Base-by-base conservation (phyloP, 2,888 invertebrate species). In the Zele albiditarsus region DNA sequence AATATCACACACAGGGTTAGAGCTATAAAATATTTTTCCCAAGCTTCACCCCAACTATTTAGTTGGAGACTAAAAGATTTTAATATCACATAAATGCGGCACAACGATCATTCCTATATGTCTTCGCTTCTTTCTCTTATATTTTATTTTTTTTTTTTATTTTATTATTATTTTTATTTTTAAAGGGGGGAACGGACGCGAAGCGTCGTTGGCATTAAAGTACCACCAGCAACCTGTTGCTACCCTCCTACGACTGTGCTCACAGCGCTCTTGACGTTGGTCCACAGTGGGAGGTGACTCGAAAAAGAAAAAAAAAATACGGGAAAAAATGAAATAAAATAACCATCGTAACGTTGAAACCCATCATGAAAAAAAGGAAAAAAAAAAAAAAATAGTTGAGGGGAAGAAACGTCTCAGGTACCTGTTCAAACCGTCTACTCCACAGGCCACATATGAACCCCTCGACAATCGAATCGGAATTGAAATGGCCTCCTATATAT, bases 171-270 rank as follows among this genome's bases (percentile, higher is more conserved):
- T 63, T 5, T 20, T 20, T 63, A 33, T 23, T 25, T 5, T 27
- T 25, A 28, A 27, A 23, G 31, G 63, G 31, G 12, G 28, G 16
- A 28, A 63, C n/a, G 33, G n/a, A 62, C 28, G 31, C 16, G 58
- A 74, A 72, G 63, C 60, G 71, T 63, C 23, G 28, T 23, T 49
- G 49, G n/a, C 14, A 28, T 74, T 73, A 73, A 75, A 78, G 77
- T 73, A 79, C 76, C 62, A 65, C 53, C 57, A 71, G 67, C 75
- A 85, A 85, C 85, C 85, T 85, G 85, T 85, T 85, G 85, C 85
- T 84, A 84, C 84, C 82, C 84, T 81, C 82, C 81, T 82, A 80
- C 80, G 78, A 80, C 77, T 78, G 46, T 46, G 38, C 38, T 16
- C 46, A 46, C n/a, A 46, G 57, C 28, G 16, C 27, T 20, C 42